Evolutionary conservation across 2,797 vertebrate genomes (phyloP), one percentile per base, ranked within the genome.

Genomic region (Hippoglossus hippoglossus): DNA sequence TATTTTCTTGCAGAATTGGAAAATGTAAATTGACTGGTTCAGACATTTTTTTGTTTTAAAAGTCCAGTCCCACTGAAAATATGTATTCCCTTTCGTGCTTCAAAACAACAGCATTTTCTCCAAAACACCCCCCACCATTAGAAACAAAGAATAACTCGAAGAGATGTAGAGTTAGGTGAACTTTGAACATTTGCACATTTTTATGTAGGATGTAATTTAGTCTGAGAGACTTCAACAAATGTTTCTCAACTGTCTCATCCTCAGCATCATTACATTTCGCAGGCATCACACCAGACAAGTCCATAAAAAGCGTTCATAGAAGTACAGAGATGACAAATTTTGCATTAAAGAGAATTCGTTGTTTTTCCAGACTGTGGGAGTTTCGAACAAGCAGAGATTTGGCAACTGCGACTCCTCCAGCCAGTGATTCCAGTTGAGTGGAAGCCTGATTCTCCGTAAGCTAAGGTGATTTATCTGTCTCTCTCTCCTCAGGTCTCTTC

Each of bases 391-490:
- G 16, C 41, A 28, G 55, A 57, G n/a, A 68, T 77, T 76, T 67
- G 53, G 68, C 9, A 3, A 26, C 50, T 53, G 49, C 63, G 34
- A 46, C 63, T 41, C 60, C 24, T 77, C 36, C 75, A 26, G 63
- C 24, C 26, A 73, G 47, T 63, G 71, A 83, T 36, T 76, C 51
- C 62, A 34, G 64, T 60, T 56, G 73, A 83, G 67, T 11, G 31
- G 73, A 60, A 60, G 52, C 59, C 83, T 36, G 67, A 68, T 70
- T 69, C 64, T 67, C 41, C 70, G 61, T 72, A 64, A 73, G 69
- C 77, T 18, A 25, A 80, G 68, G 69, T 87, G 85, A 92, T 92
- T 88, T 78, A 87, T 86, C 63, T 53, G 31, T 16, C 22, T 26
- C 57, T 62, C 71, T 41, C 71, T 81, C 72, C 66, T 52, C 79